Base-by-base conservation (phyloP, 2,888 invertebrate genomes). In the Agonopterix subpropinquella region DNA sequence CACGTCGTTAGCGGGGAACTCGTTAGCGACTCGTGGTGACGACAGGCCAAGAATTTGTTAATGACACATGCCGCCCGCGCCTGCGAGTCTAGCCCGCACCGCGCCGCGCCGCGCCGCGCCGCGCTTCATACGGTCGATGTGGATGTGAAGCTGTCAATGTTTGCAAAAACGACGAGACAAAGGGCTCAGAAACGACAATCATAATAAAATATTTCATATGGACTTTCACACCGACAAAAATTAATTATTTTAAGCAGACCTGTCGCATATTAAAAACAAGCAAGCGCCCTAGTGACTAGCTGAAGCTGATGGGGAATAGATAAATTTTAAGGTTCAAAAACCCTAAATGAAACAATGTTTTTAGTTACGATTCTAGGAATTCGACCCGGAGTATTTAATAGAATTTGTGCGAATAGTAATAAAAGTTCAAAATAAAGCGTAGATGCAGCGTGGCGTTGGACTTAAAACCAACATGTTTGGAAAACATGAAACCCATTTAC, bases 11-110 rank as follows among this genome's bases (percentile, higher is more conserved):
- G 80, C 74, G 77, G 73, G 11, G 80, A 76, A 77, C 86, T 86
- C 84, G 86, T 87, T 87, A 86, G 82, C 73, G 76, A 73, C 79
- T 80, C 80, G 42, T 80, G 80, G 73, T 75, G 76, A 61, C 79
- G 81, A 83, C 83, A 81, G 75, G 74, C 77, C 80, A 81, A 84
- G 83, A 83, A 86, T 86, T 82, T 76, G 80, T 80, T 86, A 86
- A 87, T 85, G 85, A 84, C 82, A 78, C 71, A 69, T 73, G 69
- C 66, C 67, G 64, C 54, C 51, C 28, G 28, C 28, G 45, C 42
- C 42, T 13, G 7, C 10, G n/a, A 39, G 11, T 39, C 39, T 39
- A 39, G 39, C 39, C 10, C 45, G 45, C 36, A 11, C 46, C 48
- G 53, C 52, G 28, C 11, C 47, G 45, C 36, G 13, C 46, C 48